Evolutionary conservation across 2,113 vertebrate species (phyloP).

Genomic region (Sylvietta virens): DNA sequence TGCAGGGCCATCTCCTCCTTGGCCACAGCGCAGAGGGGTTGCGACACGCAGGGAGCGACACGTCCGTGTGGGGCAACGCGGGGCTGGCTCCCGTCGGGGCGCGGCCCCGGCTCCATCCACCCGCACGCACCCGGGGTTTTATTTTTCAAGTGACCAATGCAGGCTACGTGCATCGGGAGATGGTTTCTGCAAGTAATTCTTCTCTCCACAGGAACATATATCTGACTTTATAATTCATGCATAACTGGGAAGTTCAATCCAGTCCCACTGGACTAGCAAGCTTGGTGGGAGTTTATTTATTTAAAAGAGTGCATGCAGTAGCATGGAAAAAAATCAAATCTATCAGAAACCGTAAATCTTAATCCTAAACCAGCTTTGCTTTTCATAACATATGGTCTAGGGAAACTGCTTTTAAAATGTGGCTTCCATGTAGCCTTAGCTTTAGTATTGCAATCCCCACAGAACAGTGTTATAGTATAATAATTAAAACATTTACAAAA

Average conservation of each 20-base stretch:
- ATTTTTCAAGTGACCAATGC: not conserved
- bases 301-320: constrained; percentile 39
- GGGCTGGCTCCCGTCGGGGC: not conserved
- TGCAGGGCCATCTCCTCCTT: not conserved
- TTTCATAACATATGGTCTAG: not conserved
- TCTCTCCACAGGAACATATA: not conserved
- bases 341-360: constrained; percentile 1
- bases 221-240: constrained; percentile 39
- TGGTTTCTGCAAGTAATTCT: not conserved
- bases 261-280: constrained; percentile 51
- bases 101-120: not conserved
- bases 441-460: not conserved
- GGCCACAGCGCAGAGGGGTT: not conserved
- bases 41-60: not conserved
- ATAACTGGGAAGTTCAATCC: constrained; percentile 48
- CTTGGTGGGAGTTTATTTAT: constrained; percentile 53
- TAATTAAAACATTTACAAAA: constrained; percentile 59
- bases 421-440: not conserved
- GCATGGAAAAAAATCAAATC: not conserved
- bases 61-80: not conserved
- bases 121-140: not conserved
- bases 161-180: not conserved
- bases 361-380: constrained; percentile 1
- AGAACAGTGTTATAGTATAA: not conserved
- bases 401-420: not conserved